phyloP scores from a whole-genome alignment of 2,113 vertebrate genomes.

The Bagarius yarrelli region DNA sequence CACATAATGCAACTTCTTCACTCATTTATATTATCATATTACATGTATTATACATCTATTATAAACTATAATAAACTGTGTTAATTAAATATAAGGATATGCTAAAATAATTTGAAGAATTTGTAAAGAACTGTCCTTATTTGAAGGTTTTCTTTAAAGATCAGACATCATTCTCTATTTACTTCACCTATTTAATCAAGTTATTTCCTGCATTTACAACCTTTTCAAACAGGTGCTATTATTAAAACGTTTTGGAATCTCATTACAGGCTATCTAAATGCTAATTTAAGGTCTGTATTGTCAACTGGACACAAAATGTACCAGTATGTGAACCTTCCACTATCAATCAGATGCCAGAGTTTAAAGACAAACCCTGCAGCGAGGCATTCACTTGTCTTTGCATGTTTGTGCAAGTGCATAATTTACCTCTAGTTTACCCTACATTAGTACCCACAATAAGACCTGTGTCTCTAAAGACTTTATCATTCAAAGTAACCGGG shows the following conservation, averaged over 20 bases:
- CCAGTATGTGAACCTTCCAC: constrained; percentile 63
- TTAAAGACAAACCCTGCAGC: constrained; percentile 56
- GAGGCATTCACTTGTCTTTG: constrained; percentile 70
- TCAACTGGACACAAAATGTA: constrained; percentile 50
- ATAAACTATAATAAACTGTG: too few relatives aligned
- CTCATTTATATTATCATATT: too few relatives aligned
- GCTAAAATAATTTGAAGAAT: not conserved
- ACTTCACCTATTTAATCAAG: not conserved
- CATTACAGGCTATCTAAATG: constrained; percentile 65
- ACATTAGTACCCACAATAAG: constrained; percentile 65
- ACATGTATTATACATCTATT: too few relatives aligned
- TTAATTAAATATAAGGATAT: not conserved
- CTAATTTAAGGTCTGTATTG: constrained; percentile 53
- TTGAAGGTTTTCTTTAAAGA: not conserved
- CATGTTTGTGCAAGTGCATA: constrained; percentile 73
- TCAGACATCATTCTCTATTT: not conserved
- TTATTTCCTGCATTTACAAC: constrained; percentile 19
- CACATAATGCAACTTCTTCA: not conserved
- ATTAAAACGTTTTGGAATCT: constrained; percentile 62
- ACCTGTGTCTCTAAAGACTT: constrained; percentile 57
- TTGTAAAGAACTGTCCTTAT: not conserved
- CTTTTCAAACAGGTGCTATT: constrained; percentile 63
- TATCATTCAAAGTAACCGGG: constrained; percentile 57
- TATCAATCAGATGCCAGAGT: constrained; percentile 70
- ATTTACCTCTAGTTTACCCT: constrained; percentile 72